A percentile compares a stretch with the other conserved stretches of the same genome.
Evolutionary conservation across 2,888 invertebrate species (phyloP).

Genomic region (Drosophila ustulata): DNA sequence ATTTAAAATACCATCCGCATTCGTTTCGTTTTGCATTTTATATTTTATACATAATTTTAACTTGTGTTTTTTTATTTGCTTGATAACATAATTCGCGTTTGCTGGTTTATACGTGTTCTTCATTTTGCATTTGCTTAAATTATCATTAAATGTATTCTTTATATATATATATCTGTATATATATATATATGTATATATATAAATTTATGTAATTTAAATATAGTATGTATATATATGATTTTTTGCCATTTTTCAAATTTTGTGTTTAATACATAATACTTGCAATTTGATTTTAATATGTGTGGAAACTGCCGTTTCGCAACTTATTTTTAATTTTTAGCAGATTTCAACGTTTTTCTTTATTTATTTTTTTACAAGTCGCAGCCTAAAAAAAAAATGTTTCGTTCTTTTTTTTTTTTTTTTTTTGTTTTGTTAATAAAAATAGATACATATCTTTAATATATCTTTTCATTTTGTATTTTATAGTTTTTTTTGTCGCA

Average conservation of each 20-base stretch:
- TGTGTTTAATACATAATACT: constrained; percentile 60
- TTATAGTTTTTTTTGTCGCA: constrained; percentile 16
- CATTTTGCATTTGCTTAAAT: constrained; percentile 22
- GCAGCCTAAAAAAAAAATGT: constrained; percentile 28
- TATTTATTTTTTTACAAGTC: constrained; percentile 33
- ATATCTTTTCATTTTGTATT: constrained; percentile 22
- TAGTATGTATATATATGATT: constrained; percentile 25
- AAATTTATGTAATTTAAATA: constrained; percentile 31
- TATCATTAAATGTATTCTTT: constrained; percentile 24
- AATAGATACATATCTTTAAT: constrained; percentile 52
- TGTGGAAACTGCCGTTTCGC: constrained; percentile 12
- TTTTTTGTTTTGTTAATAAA: constrained; percentile 37
- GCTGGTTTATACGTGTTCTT: constrained; percentile 35
- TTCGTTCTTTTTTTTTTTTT: neutral
- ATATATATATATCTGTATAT: constrained; percentile 31
- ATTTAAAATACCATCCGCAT: constrained; percentile 60
- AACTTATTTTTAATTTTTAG: constrained; percentile 16
- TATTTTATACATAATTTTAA: constrained; percentile 60
- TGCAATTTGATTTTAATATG: constrained; percentile 54
- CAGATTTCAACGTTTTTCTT: constrained; percentile 39
- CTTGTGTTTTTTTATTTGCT: constrained; percentile 24
- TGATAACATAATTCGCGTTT: constrained; percentile 52
- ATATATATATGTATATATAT: constrained; percentile 4
- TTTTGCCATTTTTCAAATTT: constrained; percentile 28
- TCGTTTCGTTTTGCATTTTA: constrained; percentile 29